Evolutionary conservation across 2,888 invertebrate species (phyloP).

Genomic region (Kryphioiulus occultus): DNA sequence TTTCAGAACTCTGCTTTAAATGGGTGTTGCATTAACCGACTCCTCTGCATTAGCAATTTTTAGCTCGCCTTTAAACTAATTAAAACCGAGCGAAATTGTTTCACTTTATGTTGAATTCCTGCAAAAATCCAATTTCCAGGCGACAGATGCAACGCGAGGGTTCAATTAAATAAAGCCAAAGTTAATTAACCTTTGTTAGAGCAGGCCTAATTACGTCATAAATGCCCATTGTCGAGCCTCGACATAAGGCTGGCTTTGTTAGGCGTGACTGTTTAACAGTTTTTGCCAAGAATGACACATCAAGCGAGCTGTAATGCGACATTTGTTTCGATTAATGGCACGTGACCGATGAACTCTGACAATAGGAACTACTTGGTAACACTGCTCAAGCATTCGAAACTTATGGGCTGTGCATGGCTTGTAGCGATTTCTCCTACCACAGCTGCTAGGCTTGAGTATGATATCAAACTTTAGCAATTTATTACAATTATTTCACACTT

Average conservation of each 20-base stretch:
- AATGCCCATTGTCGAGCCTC: neutral
- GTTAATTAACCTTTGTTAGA: conserved; percentile 24
- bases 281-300: conserved; percentile 19
- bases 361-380: neutral
- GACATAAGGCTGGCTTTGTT: neutral
- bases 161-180: conserved; percentile 4
- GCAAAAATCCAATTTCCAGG: neutral
- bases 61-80: neutral
- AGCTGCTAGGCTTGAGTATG: neutral
- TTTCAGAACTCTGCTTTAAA: no score
- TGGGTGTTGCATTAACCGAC: neutral
- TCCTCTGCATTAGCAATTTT: neutral
- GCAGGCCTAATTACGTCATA: conserved; percentile 31
- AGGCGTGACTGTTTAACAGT: neutral
- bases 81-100: neutral
- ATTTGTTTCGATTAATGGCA: neutral
- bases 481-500: neutral
- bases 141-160: neutral
- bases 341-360: neutral
- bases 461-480: neutral
- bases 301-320: neutral
- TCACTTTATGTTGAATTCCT: neutral
- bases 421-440: neutral
- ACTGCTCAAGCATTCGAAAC: neutral
- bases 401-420: neutral